Conservation (phyloP, 2,888 invertebrate species). For the Drosophila pseudotalamancana region DNA sequence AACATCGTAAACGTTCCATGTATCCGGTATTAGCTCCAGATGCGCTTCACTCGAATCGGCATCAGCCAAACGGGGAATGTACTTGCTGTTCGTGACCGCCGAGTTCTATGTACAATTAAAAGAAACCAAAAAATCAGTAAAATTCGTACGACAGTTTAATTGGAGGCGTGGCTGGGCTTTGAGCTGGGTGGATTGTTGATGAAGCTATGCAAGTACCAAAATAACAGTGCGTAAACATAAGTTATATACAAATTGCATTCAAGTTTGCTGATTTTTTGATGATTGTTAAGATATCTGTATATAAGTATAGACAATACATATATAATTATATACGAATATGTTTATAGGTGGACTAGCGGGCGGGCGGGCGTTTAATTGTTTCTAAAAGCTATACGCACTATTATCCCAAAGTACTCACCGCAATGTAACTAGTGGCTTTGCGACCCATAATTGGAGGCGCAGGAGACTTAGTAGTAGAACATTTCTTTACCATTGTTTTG, state of each 20-base stretch:
- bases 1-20: slow-evolving; percentile 94
- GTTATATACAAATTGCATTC: slow-evolving; percentile 59
- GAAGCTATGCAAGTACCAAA: slow-evolving; percentile 73
- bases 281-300: slow-evolving; percentile 18
- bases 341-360: slow-evolving; percentile 30
- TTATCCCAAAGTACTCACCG: slow-evolving; percentile 84
- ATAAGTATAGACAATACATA: slow-evolving; percentile 4
- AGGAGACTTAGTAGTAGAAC: slow-evolving; percentile 81
- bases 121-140: neutral
- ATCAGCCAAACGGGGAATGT: slow-evolving; percentile 86
- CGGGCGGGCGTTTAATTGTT: slow-evolving; percentile 36
- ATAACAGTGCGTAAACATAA: slow-evolving; percentile 74
- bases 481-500: slow-evolving; percentile 81
- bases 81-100: slow-evolving; percentile 85
- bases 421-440: slow-evolving; percentile 87
- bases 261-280: slow-evolving; percentile 26
- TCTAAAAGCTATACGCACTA: slow-evolving; percentile 75
- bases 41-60: slow-evolving; percentile 66
- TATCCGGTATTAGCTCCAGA: slow-evolving; percentile 85
- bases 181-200: slow-evolving; percentile 11
- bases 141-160: neutral
- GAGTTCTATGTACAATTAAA: slow-evolving; percentile 80
- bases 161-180: slow-evolving; percentile 20
- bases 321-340: slow-evolving; percentile 2
- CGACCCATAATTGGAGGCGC: slow-evolving; percentile 86